Percentiles rank a stretch among this genome's conserved stretches.
Evolutionary conservation across 2,888 invertebrate species (phyloP).

Genomic region (Diachrysia chrysitis): DNA sequence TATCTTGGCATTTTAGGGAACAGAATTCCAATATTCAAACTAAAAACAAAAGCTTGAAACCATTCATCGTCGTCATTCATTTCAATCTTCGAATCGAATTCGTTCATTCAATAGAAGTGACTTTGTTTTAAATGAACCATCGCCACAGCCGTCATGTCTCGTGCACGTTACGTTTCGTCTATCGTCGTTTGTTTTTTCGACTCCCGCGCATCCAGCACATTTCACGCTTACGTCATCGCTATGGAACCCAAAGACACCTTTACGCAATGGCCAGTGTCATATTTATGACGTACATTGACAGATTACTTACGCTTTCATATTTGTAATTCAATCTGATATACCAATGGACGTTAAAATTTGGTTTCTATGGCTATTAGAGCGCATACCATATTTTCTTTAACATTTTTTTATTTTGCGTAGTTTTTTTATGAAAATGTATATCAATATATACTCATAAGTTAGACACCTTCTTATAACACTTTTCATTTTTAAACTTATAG

Average conservation of each 20-base stretch:
- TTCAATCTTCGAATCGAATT: background rate
- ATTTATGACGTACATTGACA: constrained; percentile 16
- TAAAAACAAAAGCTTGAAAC: background rate
- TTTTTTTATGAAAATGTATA: constrained; percentile 11
- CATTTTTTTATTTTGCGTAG: constrained; percentile 15
- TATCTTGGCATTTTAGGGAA: background rate
- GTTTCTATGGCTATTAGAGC: constrained; percentile 16
- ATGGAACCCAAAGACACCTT: constrained; percentile 14
- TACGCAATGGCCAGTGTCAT: constrained; percentile 26
- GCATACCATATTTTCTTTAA: background rate
- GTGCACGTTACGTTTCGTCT: constrained; percentile 72
- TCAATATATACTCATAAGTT: too few relatives aligned
- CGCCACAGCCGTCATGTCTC: constrained; percentile 69
- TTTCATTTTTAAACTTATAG: too few relatives aligned
- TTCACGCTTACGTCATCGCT: constrained; percentile 47
- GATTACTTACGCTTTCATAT: background rate
- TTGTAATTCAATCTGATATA: background rate
- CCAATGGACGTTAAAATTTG: background rate
- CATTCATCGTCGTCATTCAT: background rate
- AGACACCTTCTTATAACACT: too few relatives aligned
- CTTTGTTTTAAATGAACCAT: constrained; percentile 28
- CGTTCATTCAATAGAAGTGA: background rate
- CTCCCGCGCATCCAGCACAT: constrained; percentile 52
- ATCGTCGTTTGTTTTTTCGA: constrained; percentile 48
- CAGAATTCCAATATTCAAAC: background rate